Base-by-base conservation (phyloP, 2,888 invertebrate species). In the Lymantria dispar region DNA sequence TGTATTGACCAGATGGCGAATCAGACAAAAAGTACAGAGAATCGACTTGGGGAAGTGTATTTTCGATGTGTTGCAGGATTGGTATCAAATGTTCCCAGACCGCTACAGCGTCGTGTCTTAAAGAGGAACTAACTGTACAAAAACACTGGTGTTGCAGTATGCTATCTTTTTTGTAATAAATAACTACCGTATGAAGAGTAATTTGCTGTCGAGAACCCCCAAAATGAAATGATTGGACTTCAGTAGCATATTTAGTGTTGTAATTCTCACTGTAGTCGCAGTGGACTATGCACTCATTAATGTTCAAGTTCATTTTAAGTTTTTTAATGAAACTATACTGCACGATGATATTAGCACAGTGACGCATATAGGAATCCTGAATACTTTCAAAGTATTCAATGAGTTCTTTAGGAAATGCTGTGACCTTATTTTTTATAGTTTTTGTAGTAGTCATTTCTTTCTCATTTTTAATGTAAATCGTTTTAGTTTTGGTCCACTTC, bases 141-240 rank as follows among this genome's bases (percentile, higher is more conserved):
- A 45, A 45, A 29, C 29, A 45, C 38, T 38, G 38, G 22, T 38
- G 37, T 29, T 12, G 13, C 30, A 39, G 12, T 46, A 37, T 39
- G 37, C 39, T 38, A 38, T 45, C 38, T 45, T 45, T 45, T 29
- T 29, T n/a, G 38, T 45, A 45, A 45, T 38, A 45, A 45, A 45
- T 45, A 29, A 29, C 38, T 29, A 30, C 22, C 38, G 38, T 38
- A 38, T 45, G 45, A 38, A 38, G 12, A 38, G 38, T 45, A 29
- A 45, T 38, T 45, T 45, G 38, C 38, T 45, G 37, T 10, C 38
- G 39, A 37, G 42, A 43, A 44, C 45, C 48, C 57, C 43, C 52
- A 52, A 55, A 52, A 51, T 46, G 15, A 45, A 45, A 45, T 38
- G 38, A 45, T 39, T 45, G 45, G 38, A 45, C 38, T 39, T 45